These are phyloP conservation scores for Sardinella longiceps DNA, from an alignment of 2,797 vertebrate species.

Conservation along the genomic window DNA sequence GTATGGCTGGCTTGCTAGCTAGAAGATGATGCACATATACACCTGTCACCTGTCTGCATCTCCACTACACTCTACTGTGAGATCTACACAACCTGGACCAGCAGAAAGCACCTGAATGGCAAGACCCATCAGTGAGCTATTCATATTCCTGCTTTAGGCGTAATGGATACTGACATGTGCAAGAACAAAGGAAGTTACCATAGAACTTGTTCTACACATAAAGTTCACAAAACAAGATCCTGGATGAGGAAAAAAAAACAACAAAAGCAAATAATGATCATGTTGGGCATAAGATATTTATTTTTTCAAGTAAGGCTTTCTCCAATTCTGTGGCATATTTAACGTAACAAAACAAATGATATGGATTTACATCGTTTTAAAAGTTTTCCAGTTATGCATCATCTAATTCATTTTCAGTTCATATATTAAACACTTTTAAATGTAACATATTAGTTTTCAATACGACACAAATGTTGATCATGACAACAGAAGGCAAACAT, in stretches of 20 bases:
- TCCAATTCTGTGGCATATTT: conserved; percentile 61
- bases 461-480: conserved; percentile 11
- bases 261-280: neutral
- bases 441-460: conserved; percentile 19
- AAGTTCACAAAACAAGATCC: neutral
- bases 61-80: neutral
- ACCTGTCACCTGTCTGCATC: neutral
- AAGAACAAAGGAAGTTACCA: neutral
- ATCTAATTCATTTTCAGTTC: neutral
- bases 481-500: conserved; percentile 1
- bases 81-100: neutral
- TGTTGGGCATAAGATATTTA: conserved; percentile 16
- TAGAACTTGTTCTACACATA: conserved; percentile 51
- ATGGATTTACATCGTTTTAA: neutral
- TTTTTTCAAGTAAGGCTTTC: conserved; percentile 69
- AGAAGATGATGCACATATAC: neutral
- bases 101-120: neutral
- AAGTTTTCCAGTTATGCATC: conserved; percentile 13
- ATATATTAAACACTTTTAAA: conserved; percentile 10
- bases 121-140: neutral
- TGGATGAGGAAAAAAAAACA: conserved; percentile 5
- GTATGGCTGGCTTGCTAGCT: neutral
- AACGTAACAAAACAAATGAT: conserved; percentile 4
- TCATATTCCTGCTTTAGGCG: neutral
- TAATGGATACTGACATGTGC: neutral